These are phyloP conservation scores for Poliocrania exsul DNA, from an alignment of 2,797 vertebrate genomes.

Conservation along the genomic window DNA sequence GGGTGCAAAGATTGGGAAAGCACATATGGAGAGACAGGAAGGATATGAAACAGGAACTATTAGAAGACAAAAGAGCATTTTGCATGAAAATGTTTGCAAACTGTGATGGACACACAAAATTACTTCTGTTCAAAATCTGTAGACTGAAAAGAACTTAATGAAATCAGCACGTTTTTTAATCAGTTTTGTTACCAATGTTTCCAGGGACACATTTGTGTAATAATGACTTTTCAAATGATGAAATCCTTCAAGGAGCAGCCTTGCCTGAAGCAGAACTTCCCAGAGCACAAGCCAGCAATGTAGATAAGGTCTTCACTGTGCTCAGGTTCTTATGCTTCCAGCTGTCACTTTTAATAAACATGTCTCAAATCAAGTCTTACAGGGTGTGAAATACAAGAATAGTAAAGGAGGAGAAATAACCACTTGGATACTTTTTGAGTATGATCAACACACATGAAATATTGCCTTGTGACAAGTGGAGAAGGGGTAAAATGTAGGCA, in stretches of 20 bases:
- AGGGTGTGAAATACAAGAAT: not conserved
- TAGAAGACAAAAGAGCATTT: not conserved
- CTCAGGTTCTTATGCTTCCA: not conserved
- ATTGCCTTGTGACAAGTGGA: not conserved
- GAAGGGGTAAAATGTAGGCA: not conserved
- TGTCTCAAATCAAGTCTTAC: not conserved
- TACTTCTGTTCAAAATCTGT: not conserved
- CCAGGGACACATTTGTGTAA: not conserved
- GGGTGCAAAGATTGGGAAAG: not conserved
- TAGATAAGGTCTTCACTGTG: not conserved
- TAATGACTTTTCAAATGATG: not conserved
- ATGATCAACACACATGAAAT: not conserved
- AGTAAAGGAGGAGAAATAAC: not conserved
- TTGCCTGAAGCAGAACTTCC: not conserved
- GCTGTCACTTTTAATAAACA: constrained; percentile 17
- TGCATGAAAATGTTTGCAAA: not conserved
- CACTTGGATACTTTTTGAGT: not conserved
- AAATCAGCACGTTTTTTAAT: not conserved
- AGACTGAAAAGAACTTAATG: not conserved
- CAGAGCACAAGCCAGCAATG: not conserved
- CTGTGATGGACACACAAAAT: not conserved
- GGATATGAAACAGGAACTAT: not conserved
- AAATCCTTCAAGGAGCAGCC: not conserved
- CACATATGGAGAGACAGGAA: not conserved
- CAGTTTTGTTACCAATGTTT: not conserved